phyloP scores from a whole-genome alignment of 2,888 invertebrate species.

The Chelonus formosanus region DNA sequence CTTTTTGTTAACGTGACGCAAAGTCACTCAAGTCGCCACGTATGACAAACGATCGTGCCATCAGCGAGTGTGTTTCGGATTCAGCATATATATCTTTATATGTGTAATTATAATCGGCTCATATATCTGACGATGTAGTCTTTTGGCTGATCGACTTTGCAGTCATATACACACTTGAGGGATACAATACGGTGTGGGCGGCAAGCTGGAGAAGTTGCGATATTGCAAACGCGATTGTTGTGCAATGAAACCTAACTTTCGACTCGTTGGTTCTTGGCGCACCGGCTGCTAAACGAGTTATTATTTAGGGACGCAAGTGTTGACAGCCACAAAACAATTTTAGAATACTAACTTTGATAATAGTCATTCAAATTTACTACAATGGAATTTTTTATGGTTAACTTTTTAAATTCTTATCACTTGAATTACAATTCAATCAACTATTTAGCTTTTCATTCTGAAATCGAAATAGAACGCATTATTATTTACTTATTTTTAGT shows the following conservation, averaged over 20 bases:
- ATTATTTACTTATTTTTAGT: too few relatives aligned
- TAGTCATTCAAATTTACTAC: too few relatives aligned
- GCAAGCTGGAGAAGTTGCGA: conserved; percentile 52
- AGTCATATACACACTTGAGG: neutral
- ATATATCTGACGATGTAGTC: neutral
- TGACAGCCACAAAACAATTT: neutral
- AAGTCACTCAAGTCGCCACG: conserved; percentile 8
- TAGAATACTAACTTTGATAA: too few relatives aligned
- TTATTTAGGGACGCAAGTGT: neutral
- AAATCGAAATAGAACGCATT: too few relatives aligned
- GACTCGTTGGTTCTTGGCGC: conserved; percentile 45
- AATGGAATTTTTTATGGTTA: too few relatives aligned
- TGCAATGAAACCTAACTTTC: conserved; percentile 58
- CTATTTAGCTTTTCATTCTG: too few relatives aligned
- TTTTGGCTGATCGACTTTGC: conserved; percentile 5
- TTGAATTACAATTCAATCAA: too few relatives aligned
- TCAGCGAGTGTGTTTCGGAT: conserved; percentile 1
- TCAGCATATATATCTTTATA: too few relatives aligned
- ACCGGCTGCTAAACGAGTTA: conserved; percentile 10
- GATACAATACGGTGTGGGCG: conserved; percentile 26
- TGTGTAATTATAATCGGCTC: neutral
- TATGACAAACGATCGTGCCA: conserved; percentile 13
- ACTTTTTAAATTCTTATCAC: too few relatives aligned
- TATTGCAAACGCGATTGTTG: conserved; percentile 53
- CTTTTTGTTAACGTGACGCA: conserved; percentile 9